Percentiles rank a stretch among this genome's conserved stretches.
Conservation (phyloP, 1,140 invertebrate genomes). For the Cotesia typhae region DNA sequence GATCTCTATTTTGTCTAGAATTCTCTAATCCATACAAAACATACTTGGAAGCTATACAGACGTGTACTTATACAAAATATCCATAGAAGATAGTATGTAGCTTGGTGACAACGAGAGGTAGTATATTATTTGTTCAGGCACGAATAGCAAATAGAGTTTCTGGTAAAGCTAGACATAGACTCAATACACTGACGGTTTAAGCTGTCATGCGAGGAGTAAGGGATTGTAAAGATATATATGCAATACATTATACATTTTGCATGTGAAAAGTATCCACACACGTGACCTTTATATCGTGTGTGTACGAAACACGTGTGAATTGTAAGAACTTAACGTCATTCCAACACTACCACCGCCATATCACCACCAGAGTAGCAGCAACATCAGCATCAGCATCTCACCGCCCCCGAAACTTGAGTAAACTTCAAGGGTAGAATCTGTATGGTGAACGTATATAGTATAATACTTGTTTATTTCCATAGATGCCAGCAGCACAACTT, state of each 20-base stretch:
- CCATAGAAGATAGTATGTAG: no score
- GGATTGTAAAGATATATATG: neutral
- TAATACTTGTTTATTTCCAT: conserved; percentile 10
- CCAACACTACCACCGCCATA: neutral
- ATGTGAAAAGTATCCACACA: neutral
- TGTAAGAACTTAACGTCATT: conserved; percentile 7
- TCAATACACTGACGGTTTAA: neutral
- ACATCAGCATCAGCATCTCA: neutral
- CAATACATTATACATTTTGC: neutral
- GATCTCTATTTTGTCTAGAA: neutral
- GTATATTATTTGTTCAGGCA: conserved; percentile 13
- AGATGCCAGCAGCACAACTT: conserved; percentile 10
- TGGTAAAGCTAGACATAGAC: conserved; percentile 4
- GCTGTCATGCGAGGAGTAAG: conserved; percentile 2
- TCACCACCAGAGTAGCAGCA: neutral
- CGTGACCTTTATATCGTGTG: conserved; percentile 6
- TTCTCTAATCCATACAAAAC: no score
- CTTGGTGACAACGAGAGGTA: neutral
- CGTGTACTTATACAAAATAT: conserved; percentile 3
- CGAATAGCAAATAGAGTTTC: conserved; percentile 12
- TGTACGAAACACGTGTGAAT: conserved; percentile 4
- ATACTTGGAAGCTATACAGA: no score
- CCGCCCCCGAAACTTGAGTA: conserved; percentile 1
- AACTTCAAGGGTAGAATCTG: conserved; percentile 14
- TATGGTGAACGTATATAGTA: neutral